Base-by-base conservation (phyloP, 2,888 invertebrate genomes). In the Oligia latruncula region DNA sequence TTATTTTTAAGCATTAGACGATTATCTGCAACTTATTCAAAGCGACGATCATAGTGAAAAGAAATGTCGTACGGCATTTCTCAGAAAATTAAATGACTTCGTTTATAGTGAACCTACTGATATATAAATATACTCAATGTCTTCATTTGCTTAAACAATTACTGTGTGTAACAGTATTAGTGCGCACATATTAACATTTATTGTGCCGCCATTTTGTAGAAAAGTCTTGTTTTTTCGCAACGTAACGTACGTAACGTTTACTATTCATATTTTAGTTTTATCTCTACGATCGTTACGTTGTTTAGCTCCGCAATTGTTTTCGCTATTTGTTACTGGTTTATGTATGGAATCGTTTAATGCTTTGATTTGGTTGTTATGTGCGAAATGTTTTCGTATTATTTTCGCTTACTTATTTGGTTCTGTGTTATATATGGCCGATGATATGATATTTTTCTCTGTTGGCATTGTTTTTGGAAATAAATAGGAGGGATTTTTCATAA, bases 211-310 rank as follows among this genome's bases (percentile, higher is more conserved):
- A 83, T 87, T 87, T 78, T 78, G 68, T 78, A 71, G 74, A 60
- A 80, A 72, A 71, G 40, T 55, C 29, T 80, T 80, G 70, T 84
- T 87, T 85, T 87, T 84, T 64, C 43, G n/a, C 78, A 66, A 35
- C 46, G 67, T 58, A 65, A 70, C 75, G 46, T 77, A 68, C 71
- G 60, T 72, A 74, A 71, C 72, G 64, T 75, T 75, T 64, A 87
- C 75, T 79, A 75, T 84, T 86, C 78, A 84, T 84, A 85, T 81
- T 87, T 85, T 72, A 87, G 76, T 77, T 62, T 87, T 87, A 87
- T 85, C 74, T 77, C 11, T 3, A 29, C 35, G 35, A 76, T 84
- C 75, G 80, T 76, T 71, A 52, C 67, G 55, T 87, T 80, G 74
- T 84, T 79, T 77, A 74, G 76, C 66, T 66, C 20, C 23, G 74